phyloP scores from a whole-genome alignment of 2,113 vertebrate species.

The Naja naja region DNA sequence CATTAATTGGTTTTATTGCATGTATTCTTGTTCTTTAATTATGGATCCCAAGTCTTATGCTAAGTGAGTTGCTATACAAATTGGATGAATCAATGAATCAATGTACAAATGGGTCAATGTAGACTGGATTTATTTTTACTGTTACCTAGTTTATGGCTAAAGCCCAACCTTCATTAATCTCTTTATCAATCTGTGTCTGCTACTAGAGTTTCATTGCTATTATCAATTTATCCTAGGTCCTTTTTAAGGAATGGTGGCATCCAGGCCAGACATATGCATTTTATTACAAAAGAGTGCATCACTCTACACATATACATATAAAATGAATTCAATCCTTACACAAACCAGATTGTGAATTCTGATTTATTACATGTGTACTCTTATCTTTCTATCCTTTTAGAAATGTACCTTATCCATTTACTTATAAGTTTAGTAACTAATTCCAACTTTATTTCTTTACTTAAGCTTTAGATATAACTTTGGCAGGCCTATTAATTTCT shows the following conservation, averaged over 20 bases:
- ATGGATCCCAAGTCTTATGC: neutral
- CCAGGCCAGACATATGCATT: neutral
- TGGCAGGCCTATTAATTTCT: neutral
- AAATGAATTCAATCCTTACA: neutral
- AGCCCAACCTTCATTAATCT: neutral
- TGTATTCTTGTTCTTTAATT: neutral
- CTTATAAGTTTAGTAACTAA: neutral
- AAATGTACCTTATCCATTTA: neutral
- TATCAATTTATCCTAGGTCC: neutral
- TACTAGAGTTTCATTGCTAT: neutral
- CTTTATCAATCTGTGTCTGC: neutral
- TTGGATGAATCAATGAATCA: neutral
- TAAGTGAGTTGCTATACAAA: neutral
- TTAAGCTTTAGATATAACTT: neutral
- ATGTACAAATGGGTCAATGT: neutral
- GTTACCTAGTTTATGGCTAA: neutral
- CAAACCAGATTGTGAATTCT: neutral
- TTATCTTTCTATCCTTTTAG: neutral
- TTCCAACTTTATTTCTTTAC: neutral
- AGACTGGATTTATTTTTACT: neutral
- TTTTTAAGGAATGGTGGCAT: neutral
- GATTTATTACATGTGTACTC: neutral
- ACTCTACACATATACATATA: neutral
- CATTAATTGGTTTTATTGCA: neutral
- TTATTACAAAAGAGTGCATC: neutral